phyloP scores from a whole-genome alignment of 2,113 vertebrate genomes.

The Pygoscelis adeliae region DNA sequence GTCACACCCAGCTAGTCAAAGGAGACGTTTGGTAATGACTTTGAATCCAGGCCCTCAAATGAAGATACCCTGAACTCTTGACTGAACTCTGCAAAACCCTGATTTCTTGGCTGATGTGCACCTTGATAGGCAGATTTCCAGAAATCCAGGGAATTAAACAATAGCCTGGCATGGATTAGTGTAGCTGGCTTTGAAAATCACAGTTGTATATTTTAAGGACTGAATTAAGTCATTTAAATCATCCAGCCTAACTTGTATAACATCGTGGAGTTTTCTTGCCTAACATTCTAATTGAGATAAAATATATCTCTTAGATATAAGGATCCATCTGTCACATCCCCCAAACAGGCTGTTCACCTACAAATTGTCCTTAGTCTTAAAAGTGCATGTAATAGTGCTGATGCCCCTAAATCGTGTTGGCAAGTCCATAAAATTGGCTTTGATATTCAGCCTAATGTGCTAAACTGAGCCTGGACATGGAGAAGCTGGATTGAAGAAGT shows the following conservation, averaged over 20 bases:
- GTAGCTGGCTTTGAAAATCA: background rate
- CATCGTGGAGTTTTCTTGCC: background rate
- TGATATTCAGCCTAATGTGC: background rate
- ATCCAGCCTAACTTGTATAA: background rate
- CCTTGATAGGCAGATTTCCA: background rate
- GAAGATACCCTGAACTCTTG: background rate
- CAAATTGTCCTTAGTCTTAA: background rate
- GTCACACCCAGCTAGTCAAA: background rate
- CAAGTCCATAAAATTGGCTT: background rate
- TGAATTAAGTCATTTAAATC: background rate
- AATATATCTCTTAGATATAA: background rate
- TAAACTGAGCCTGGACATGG: background rate
- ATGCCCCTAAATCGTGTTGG: background rate
- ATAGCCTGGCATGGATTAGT: background rate
- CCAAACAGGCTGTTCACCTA: background rate
- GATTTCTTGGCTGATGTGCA: background rate
- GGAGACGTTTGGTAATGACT: background rate
- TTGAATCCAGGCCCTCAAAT: background rate
- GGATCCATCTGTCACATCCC: background rate
- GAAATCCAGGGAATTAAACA: background rate
- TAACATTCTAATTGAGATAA: background rate
- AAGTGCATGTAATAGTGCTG: background rate
- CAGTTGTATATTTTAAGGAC: background rate
- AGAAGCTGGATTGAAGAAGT: background rate
- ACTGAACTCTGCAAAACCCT: background rate